These are phyloP conservation scores for Epirrhoe tristata DNA, from an alignment of 2,888 invertebrate genomes.

Conservation along the genomic window DNA sequence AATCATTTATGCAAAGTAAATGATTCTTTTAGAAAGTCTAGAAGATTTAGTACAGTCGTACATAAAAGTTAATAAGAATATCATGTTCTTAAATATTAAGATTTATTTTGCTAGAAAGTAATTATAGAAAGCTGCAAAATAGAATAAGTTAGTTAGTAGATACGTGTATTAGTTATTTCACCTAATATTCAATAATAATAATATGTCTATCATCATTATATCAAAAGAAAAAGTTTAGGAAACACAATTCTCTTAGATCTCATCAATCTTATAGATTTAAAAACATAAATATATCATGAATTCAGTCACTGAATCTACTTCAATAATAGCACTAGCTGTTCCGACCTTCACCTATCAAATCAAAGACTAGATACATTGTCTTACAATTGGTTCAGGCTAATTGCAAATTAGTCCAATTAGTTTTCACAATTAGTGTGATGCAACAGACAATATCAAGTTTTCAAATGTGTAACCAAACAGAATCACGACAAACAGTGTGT, in stretches of 20 bases:
- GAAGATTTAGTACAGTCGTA: background rate
- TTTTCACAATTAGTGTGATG: slow-evolving; percentile 20
- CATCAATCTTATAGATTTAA: too few relatives aligned
- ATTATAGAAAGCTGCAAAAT: too few relatives aligned
- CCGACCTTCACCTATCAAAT: slow-evolving; percentile 17
- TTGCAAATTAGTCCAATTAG: slow-evolving; percentile 23
- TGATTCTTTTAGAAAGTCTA: slow-evolving; percentile 18
- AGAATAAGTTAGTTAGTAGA: too few relatives aligned
- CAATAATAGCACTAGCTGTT: background rate
- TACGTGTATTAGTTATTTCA: too few relatives aligned
- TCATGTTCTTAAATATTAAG: background rate
- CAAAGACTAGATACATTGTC: slow-evolving; percentile 21
- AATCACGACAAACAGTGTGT: too few relatives aligned
- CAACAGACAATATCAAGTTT: background rate
- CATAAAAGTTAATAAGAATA: slow-evolving; percentile 3
- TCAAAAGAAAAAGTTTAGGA: too few relatives aligned
- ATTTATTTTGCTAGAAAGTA: background rate
- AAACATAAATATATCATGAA: too few relatives aligned
- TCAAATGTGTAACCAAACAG: too few relatives aligned
- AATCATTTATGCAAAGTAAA: slow-evolving; percentile 12
- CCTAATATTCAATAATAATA: too few relatives aligned
- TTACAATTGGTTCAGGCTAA: slow-evolving; percentile 19
- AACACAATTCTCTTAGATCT: too few relatives aligned
- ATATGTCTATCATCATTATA: too few relatives aligned
- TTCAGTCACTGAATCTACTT: too few relatives aligned